Percentiles rank a stretch among this genome's conserved stretches.
phyloP scores from a whole-genome alignment of 2,888 invertebrate species.

The Oasisia sp. region DNA sequence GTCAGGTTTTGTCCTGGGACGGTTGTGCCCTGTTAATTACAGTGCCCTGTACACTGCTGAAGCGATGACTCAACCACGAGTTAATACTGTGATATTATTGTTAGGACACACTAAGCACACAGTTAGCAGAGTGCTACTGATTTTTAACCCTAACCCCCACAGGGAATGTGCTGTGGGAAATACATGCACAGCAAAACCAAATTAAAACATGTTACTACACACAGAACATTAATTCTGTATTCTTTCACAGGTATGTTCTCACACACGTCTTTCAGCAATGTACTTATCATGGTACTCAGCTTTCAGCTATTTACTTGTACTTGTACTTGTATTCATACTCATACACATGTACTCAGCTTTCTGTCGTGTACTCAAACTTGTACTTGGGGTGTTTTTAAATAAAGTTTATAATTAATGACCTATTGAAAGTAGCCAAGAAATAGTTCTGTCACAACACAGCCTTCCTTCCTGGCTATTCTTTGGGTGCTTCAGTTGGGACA shows the following conservation, averaged over 20 bases:
- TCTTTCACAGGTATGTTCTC: not conserved
- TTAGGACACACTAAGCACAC: not conserved
- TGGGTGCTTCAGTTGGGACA: no score
- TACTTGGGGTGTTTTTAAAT: no score
- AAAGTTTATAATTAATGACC: no score
- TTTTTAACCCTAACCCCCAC: conserved; percentile 8
- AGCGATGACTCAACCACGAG: conserved; percentile 2
- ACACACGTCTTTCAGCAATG: not conserved
- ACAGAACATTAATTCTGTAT: conserved; percentile 3
- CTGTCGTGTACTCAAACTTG: no score
- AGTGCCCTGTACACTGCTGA: not conserved
- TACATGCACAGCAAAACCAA: not conserved
- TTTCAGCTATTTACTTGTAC: not conserved
- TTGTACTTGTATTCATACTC: conserved; percentile 1
- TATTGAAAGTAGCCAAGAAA: no score
- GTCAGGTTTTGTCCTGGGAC: conserved; percentile 14
- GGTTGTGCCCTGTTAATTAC: not conserved
- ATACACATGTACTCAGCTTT: not conserved
- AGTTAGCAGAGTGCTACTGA: not conserved
- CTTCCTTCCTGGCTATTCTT: no score
- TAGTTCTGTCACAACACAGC: no score
- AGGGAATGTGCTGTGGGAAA: conserved; percentile 18
- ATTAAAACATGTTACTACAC: not conserved
- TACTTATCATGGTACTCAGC: not conserved
- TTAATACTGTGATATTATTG: not conserved